Evolutionary conservation across 2,888 invertebrate genomes (phyloP).

Genomic region (Ethmia dodecea): DNA sequence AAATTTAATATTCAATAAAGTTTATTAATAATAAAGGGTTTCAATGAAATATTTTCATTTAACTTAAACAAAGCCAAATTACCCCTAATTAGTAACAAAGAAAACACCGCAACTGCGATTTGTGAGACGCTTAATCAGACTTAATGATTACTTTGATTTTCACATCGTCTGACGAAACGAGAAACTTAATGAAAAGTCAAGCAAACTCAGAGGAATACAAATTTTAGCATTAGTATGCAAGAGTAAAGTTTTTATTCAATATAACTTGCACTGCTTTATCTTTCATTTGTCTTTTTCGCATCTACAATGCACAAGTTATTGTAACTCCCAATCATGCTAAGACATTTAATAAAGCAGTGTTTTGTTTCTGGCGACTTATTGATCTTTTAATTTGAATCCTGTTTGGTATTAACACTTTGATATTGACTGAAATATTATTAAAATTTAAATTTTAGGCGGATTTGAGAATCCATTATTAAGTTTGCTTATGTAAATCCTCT

Average conservation of each 20-base stretch:
- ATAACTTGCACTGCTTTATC: conserved; percentile 69
- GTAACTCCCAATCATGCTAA: conserved; percentile 38
- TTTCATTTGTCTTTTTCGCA: conserved; percentile 59
- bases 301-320: conserved; percentile 53
- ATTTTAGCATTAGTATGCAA: conserved; percentile 74
- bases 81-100: conserved; percentile 42
- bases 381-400: conserved; percentile 30
- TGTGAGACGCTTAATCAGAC: conserved; percentile 56
- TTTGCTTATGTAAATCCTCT: neutral
- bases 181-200: conserved; percentile 73
- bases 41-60: conserved; percentile 11
- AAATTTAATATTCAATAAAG: conserved; percentile 5
- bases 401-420: neutral
- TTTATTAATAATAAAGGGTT: conserved; percentile 6
- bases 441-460: too few relatives aligned
- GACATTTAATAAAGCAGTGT: conserved; percentile 15
- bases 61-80: conserved; percentile 24
- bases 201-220: conserved; percentile 71
- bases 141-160: conserved; percentile 71
- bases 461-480: neutral
- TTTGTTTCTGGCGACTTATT: conserved; percentile 20
- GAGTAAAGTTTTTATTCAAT: conserved; percentile 74
- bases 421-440: neutral
- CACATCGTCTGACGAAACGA: conserved; percentile 60
- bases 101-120: conserved; percentile 43